Evolutionary conservation across 1,140 invertebrate species (phyloP), one percentile per base, ranked within the genome.

Genomic region (Araneus ventricosus): DNA sequence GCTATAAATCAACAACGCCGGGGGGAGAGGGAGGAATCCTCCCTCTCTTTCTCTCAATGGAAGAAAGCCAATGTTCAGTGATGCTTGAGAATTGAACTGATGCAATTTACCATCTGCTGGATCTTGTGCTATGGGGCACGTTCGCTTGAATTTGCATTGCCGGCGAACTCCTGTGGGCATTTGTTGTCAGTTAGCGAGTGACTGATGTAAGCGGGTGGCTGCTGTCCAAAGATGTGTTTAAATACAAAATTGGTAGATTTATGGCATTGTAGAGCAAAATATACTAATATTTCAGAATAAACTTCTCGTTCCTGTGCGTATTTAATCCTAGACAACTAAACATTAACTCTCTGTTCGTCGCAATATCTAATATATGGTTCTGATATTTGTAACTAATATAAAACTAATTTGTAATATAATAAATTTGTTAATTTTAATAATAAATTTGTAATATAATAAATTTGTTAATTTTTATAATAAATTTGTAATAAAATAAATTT

Each of bases 51-150:
- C 41, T n/a, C 41, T 52, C 39, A 52, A 57, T 84, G 82, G 82
- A 84, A 84, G 82, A 84, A 52, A 84, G 82, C 82, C 82, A 84
- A 84, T 84, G 82, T 84, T 84, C 82, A 84, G 45, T 17, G 82
- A 52, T 84, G 82, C 82, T 84, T 84, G 82, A 84, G 82, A 84
- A 84, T 84, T 84, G 82, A 84, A 84, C 82, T 57, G 82, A 84
- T 84, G 82, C 82, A 84, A 84, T 84, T 84, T 84, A 57, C 82
- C 82, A 84, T 84, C 82, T 84, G 82, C 82, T 84, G 41, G 82
- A 27, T 84, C 27, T n/a, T 41, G 10, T 45, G 24, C 14, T n/a
- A 10, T 17, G 82, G 41, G 39, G 75, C 34, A 80, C 39, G 30
- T 30, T 80, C 39, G 10, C 22, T 80, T 84, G 82, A 45, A 84